Evolutionary conservation across 2,888 invertebrate species (phyloP), one percentile per base, ranked within the genome.

Genomic region (Brenthis daphne): DNA sequence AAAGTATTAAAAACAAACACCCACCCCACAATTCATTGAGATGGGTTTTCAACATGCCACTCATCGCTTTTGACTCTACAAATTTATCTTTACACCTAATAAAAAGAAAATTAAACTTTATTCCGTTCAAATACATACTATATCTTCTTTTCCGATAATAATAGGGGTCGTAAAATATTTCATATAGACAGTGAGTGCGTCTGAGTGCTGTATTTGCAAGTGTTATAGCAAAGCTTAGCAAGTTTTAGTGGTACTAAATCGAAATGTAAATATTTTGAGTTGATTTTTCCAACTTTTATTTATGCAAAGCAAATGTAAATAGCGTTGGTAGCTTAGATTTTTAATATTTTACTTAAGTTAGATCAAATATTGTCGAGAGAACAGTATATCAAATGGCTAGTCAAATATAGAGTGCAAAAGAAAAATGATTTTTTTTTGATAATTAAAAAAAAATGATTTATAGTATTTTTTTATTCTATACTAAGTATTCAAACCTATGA

Each of bases 21-120:
- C 48, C 54, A 60, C 67, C 60, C 60, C 55, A 61, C 56, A 55
- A 60, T 70, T 70, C 64, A 70, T 64, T 67, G 58, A 64, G 60
- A 70, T 67, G 70, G 64, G 67, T 67, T 70, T 64, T 64, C 70
- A 70, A 70, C 70, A 70, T 33, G 60, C 50, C 70, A 67, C 70
- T 70, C 64, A 68, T 64, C 64, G 58, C 60, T 60, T 37, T 56
- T 33, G 51, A 48, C 56, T 58, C 53, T 54, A 58, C 58, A 24
- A 64, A 63, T 43, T 63, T 56, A 63, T 56, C 13, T 67, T 56
- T 63, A 55, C 55, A 24, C 20, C 37, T 14, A 3, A 11, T 24
- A 33, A 37, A 63, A 11, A 37, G n/a, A 12, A 56, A 51, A 51
- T 20, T 53, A 29, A 56, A 63, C 56, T 51, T 56, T 24, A 13